Evolutionary conservation across 2,797 vertebrate genomes (phyloP).

Genomic region (Erethizon dorsatum): DNA sequence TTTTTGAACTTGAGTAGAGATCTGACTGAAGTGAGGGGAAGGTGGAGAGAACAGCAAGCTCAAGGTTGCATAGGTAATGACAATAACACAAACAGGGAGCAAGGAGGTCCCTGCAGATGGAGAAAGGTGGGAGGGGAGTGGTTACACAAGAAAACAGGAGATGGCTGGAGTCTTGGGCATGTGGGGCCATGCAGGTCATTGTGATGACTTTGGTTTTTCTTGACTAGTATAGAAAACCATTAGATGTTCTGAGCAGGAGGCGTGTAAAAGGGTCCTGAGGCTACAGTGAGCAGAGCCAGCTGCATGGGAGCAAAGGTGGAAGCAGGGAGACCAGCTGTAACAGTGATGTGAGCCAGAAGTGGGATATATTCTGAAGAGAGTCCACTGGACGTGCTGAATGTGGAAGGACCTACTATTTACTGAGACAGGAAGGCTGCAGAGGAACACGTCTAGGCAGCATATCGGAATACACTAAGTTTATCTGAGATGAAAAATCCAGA

Average conservation of each 20-base stretch:
- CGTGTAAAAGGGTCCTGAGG: not conserved
- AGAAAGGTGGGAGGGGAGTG: not conserved
- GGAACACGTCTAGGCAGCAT: constrained; percentile 33
- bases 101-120: not conserved
- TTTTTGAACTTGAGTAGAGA: constrained; percentile 5
- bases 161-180: not conserved
- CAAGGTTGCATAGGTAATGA: not conserved
- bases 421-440: not conserved
- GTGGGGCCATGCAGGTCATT: not conserved
- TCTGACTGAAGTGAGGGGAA: not conserved
- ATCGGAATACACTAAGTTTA: not conserved
- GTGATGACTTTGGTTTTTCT: not conserved
- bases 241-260: not conserved
- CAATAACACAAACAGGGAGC: not conserved
- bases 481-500: not conserved
- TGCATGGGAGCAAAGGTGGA: not conserved
- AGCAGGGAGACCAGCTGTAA: constrained; percentile 7
- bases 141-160: not conserved
- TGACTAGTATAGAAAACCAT: not conserved
- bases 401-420: not conserved
- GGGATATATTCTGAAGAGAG: not conserved
- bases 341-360: not conserved
- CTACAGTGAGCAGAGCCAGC: not conserved
- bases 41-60: constrained; percentile 28
- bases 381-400: not conserved